phyloP scores from a whole-genome alignment of 2,888 invertebrate species.

The Cryptocephalus primarius region DNA sequence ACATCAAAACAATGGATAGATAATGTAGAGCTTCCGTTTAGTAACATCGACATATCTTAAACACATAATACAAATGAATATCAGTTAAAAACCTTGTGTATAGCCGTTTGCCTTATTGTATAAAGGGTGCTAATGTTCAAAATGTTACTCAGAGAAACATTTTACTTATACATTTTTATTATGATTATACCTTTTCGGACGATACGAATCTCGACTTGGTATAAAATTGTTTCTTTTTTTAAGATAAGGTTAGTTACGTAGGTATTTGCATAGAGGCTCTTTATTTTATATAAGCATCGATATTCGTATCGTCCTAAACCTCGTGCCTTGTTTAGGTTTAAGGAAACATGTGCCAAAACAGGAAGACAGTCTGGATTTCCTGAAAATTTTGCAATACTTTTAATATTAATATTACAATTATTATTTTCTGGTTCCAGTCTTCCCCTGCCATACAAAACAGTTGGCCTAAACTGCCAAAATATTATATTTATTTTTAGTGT shows the following conservation, averaged over 20 bases:
- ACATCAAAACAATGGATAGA: too few relatives aligned
- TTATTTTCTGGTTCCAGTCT: slow-evolving; percentile 13
- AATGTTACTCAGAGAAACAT: too few relatives aligned
- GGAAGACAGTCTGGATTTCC: slow-evolving; percentile 18
- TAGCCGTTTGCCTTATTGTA: slow-evolving; percentile 16
- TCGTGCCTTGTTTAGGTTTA: slow-evolving; percentile 25
- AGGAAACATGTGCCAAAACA: slow-evolving; percentile 25
- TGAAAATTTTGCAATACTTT: slow-evolving; percentile 14
- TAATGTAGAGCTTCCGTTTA: too few relatives aligned
- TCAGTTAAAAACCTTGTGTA: too few relatives aligned
- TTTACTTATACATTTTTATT: too few relatives aligned
- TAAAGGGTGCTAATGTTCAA: slow-evolving; percentile 21
- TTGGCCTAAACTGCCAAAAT: slow-evolving; percentile 11
- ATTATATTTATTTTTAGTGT: slow-evolving; percentile 14
- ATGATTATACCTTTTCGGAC: too few relatives aligned
- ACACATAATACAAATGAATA: slow-evolving; percentile 16
- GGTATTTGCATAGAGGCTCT: too few relatives aligned
- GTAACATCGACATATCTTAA: too few relatives aligned
- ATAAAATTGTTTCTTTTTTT: too few relatives aligned
- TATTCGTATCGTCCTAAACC: slow-evolving; percentile 2
- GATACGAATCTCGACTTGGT: too few relatives aligned
- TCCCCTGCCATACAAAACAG: slow-evolving; percentile 15
- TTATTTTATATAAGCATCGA: too few relatives aligned
- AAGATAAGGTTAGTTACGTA: too few relatives aligned
- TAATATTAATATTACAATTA: slow-evolving; percentile 1